Evolutionary conservation across 2,113 vertebrate genomes (phyloP).

Genomic region (Catagonus wagneri): DNA sequence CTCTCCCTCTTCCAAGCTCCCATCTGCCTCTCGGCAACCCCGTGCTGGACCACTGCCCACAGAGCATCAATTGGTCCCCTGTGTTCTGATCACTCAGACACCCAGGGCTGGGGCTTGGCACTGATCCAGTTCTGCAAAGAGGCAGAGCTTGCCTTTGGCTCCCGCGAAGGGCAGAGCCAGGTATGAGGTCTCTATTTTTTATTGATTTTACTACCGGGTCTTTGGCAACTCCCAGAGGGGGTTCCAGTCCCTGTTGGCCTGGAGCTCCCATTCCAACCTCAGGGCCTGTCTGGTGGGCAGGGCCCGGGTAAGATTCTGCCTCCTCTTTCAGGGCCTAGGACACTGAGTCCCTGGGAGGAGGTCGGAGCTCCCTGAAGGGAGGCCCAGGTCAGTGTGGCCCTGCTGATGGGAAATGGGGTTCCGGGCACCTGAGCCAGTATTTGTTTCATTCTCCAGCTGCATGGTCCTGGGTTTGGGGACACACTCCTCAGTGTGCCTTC

Average conservation of each 20-base stretch:
- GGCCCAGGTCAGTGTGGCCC: background rate
- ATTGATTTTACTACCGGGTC: slow-evolving; percentile 38
- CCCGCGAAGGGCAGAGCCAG: background rate
- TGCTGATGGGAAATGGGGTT: background rate
- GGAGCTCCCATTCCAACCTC: background rate
- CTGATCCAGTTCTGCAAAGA: background rate
- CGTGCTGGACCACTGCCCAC: background rate
- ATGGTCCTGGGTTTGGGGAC: background rate
- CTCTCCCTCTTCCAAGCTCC: background rate
- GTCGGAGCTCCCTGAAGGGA: background rate
- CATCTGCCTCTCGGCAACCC: background rate
- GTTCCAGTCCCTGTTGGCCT: background rate
- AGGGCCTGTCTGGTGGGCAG: background rate
- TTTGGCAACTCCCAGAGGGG: background rate
- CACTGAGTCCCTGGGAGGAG: background rate
- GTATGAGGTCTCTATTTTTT: background rate
- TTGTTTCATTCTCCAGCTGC: background rate
- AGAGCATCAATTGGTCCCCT: slow-evolving; percentile 5
- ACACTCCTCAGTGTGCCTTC: background rate
- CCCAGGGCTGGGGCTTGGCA: background rate
- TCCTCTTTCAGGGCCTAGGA: background rate
- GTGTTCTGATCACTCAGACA: slow-evolving; percentile 17
- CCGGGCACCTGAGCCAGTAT: background rate
- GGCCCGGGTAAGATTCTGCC: background rate
- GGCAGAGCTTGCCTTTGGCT: background rate